Evolutionary conservation across 2,113 vertebrate genomes (phyloP), one percentile per base, ranked within the genome.

Genomic region (Pygoscelis adeliae): DNA sequence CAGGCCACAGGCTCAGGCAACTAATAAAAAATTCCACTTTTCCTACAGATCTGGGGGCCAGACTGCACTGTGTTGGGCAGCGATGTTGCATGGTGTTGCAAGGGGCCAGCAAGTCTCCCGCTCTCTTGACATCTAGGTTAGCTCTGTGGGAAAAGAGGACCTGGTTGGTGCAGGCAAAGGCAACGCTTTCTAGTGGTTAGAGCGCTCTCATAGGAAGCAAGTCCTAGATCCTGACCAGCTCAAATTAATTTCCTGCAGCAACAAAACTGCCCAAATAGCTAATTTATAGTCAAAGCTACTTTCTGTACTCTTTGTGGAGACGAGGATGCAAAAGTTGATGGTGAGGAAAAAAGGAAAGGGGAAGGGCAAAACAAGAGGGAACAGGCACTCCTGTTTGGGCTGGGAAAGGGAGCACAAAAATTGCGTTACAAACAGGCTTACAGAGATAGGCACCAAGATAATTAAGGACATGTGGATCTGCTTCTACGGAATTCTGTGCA

Each of bases 201-300:
- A 66, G 21, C 0, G 0, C 6, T 59, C 29, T 49, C 21, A 7
- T 3, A 27, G 36, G 25, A 70, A 78, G 11, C 2, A 80, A 77
- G 19, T 47, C 58, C 58, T 44, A 88, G 22, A 67, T 29, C 49
- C n/a, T 27, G 50, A 9, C 4, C 22, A 32, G 32, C 27, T 78
- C 46, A 77, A 81, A 70, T 49, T 46, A 0, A 32, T 70, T 42
- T 90, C 15, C 38, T 62, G 53, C 27, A 88, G 46, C 59, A 83
- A 38, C 13, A 34, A 55, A 87, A 46, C 8, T 65, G 19, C 15
- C 63, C 32, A 46, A 77, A 30, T 3, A 52, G 13, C 8, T 32
- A 23, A 20, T 13, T 70, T 49, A 58, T 16, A 78, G 27, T 36
- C 72, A 81, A 49, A 72, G 15, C 17, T 50, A 13, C 10, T 20